A percentile compares a stretch with the other conserved stretches of the same genome.
phyloP scores from a whole-genome alignment of 2,113 vertebrate genomes.

The Deroptyus accipitrinus region DNA sequence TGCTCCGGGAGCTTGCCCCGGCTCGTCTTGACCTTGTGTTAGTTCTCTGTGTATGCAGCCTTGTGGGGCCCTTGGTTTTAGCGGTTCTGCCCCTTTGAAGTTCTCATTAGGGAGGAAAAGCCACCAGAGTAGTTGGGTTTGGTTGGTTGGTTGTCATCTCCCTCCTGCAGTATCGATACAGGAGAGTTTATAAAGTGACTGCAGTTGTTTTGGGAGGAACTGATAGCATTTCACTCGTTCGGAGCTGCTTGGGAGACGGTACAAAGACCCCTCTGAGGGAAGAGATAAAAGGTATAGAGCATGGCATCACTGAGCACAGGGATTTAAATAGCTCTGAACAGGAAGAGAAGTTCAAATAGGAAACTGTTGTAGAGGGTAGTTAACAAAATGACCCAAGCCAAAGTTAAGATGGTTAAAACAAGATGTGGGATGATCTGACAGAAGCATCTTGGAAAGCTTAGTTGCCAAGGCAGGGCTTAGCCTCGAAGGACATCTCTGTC shows the following conservation, averaged over 20 bases:
- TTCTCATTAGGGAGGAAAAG: background rate
- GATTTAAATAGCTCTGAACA: background rate
- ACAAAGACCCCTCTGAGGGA: background rate
- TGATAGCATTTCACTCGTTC: background rate
- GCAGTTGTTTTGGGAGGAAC: background rate
- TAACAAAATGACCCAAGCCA: background rate
- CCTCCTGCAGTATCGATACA: background rate
- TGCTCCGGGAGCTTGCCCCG: too few species aligned
- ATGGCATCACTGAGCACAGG: too few species aligned
- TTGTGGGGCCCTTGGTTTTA: background rate
- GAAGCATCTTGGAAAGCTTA: background rate
- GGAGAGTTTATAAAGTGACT: background rate
- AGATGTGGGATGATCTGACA: background rate
- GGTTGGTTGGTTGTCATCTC: background rate
- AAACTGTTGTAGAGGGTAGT: rapidly evolving
- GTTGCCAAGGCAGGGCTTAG: background rate
- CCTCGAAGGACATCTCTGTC: background rate
- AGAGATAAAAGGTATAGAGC: background rate
- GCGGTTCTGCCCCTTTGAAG: background rate
- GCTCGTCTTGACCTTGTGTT: background rate
- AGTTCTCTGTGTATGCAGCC: background rate
- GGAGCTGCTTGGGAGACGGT: background rate
- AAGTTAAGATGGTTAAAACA: background rate
- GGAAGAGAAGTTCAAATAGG: background rate
- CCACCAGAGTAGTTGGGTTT: rapidly evolving